phyloP scores from a whole-genome alignment of 2,888 invertebrate genomes.

The Stictocephala bisonia region DNA sequence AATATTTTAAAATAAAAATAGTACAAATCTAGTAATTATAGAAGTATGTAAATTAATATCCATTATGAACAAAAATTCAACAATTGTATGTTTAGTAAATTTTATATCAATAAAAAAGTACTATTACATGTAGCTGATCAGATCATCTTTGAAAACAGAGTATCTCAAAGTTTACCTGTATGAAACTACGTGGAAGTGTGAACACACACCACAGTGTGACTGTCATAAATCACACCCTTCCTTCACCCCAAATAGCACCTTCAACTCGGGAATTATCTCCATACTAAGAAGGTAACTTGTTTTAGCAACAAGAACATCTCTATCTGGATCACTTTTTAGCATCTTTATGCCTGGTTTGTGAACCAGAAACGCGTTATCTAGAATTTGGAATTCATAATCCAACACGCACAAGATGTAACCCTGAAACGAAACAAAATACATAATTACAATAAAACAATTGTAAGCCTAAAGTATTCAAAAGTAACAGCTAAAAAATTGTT shows the following conservation, averaged over 20 bases:
- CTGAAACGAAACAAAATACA: conserved; percentile 67
- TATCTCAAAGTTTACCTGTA: too few relatives aligned
- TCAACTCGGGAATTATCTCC: conserved; percentile 86
- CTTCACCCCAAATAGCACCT: conserved; percentile 83
- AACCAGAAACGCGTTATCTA: conserved; percentile 93
- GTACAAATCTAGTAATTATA: too few relatives aligned
- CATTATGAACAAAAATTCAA: too few relatives aligned
- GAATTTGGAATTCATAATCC: conserved; percentile 92
- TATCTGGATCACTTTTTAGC: conserved; percentile 80
- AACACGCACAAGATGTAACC: conserved; percentile 90
- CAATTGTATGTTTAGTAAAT: too few relatives aligned
- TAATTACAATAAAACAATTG: too few relatives aligned
- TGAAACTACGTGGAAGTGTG: too few relatives aligned
- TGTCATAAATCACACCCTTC: conserved; percentile 83
- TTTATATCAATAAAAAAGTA: too few relatives aligned
- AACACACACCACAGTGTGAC: conserved; percentile 21
- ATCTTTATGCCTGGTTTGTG: conserved; percentile 93
- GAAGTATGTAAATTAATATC: too few relatives aligned
- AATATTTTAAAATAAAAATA: too few relatives aligned
- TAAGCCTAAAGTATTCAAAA: neutral
- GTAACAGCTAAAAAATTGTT: neutral
- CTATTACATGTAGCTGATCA: too few relatives aligned
- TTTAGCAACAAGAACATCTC: conserved; percentile 79
- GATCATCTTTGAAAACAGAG: too few relatives aligned
- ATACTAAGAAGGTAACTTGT: conserved; percentile 82